Conservation (phyloP, 2,888 invertebrate species). For the Dione juno region DNA sequence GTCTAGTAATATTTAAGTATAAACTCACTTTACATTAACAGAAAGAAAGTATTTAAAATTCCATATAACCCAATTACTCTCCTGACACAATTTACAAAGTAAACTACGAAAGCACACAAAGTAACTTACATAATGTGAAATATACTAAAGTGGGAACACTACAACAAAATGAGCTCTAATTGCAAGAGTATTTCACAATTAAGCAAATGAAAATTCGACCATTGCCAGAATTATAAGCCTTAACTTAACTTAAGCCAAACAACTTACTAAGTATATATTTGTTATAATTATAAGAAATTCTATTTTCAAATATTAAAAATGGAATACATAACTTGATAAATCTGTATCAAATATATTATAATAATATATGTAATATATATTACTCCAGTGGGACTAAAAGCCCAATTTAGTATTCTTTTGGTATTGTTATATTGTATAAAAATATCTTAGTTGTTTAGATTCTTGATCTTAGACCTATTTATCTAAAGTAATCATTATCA, state of each 20-base stretch:
- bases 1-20: no score
- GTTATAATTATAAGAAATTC: no score
- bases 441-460: no score
- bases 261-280: not conserved
- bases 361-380: no score
- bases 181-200: slow-evolving; percentile 17
- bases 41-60: not conserved
- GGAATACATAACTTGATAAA: no score
- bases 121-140: slow-evolving; percentile 1
- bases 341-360: no score
- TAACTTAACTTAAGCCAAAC: not conserved
- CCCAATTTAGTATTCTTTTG: not conserved
- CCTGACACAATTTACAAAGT: slow-evolving; percentile 7
- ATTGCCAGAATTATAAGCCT: slow-evolving; percentile 10
- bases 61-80: not conserved
- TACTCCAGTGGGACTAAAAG: no score
- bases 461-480: no score
- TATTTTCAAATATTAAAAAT: no score
- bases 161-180: slow-evolving; percentile 20
- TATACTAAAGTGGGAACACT: slow-evolving; percentile 6
- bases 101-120: slow-evolving; percentile 9
- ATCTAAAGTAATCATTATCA: no score
- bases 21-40: no score
- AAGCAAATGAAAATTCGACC: slow-evolving; percentile 20
- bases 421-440: no score